Evolutionary conservation across 2,113 vertebrate species (phyloP).

Genomic region (Bambusicola thoracicus): DNA sequence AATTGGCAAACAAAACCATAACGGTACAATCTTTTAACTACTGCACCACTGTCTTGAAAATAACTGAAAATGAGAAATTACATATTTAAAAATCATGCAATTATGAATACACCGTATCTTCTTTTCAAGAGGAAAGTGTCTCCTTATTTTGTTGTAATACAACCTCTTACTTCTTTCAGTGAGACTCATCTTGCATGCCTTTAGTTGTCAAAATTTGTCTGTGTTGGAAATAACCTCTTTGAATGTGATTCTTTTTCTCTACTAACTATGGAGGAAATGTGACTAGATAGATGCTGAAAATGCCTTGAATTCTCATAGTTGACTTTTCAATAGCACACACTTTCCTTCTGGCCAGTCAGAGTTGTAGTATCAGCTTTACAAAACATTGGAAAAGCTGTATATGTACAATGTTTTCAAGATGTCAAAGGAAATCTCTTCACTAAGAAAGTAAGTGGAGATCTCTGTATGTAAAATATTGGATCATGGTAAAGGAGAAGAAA

Average conservation of each 20-base stretch:
- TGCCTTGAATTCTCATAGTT: not conserved
- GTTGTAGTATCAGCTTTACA: not conserved
- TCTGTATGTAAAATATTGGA: fast-evolving
- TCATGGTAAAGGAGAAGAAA: not conserved
- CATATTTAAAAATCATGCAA: not conserved
- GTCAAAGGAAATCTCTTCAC: not conserved
- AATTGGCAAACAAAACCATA: not conserved
- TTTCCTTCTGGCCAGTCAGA: not conserved
- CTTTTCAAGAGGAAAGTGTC: not conserved
- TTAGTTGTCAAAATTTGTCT: not conserved
- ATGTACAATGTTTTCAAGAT: not conserved
- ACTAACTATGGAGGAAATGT: not conserved
- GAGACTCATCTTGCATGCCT: not conserved
- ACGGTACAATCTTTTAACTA: not conserved
- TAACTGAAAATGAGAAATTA: not conserved
- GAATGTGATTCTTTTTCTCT: not conserved
- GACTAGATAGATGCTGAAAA: not conserved
- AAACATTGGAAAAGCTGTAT: not conserved
- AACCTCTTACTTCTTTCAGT: not conserved
- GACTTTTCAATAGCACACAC: not conserved
- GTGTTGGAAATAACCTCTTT: not conserved
- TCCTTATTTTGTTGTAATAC: not conserved
- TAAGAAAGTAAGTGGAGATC: not conserved
- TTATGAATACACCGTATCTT: not conserved
- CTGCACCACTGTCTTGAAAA: not conserved